A percentile compares a stretch with the other conserved stretches of the same genome.
Evolutionary conservation across 2,113 vertebrate genomes (phyloP).

Genomic region (Athene noctua): DNA sequence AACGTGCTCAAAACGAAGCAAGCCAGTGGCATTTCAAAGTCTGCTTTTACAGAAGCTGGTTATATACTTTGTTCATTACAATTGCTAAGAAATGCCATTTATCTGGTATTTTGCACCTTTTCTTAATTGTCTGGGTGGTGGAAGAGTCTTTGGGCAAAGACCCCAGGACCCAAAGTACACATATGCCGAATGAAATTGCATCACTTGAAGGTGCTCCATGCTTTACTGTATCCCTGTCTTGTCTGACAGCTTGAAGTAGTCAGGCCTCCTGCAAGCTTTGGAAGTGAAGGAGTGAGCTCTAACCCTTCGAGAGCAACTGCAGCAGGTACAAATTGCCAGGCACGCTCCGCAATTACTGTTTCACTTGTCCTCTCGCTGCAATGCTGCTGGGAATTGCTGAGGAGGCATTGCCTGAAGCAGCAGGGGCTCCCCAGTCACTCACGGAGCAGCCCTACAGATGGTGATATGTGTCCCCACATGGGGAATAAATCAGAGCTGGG

Average conservation of each 20-base stretch:
- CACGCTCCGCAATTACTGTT: not conserved
- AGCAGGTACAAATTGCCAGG: not conserved
- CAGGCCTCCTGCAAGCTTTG: not conserved
- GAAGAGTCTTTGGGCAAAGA: not conserved
- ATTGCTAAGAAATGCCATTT: not conserved
- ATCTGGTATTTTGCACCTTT: not conserved
- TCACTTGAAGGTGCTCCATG: not conserved
- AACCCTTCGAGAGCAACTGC: not conserved
- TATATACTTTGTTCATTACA: not conserved
- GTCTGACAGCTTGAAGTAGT: not conserved
- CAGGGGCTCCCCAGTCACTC: not conserved
- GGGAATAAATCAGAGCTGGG: not conserved
- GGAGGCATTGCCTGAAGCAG: not conserved
- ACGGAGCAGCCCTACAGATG: not conserved
- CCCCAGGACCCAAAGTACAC: not conserved
- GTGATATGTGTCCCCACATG: rapidly evolving
- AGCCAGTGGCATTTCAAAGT: slow-evolving; percentile 43
- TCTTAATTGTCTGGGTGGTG: not conserved
- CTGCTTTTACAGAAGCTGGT: not conserved
- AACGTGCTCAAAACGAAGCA: not conserved
- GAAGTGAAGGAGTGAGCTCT: not conserved
- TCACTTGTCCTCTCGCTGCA: not conserved
- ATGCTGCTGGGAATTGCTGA: not conserved
- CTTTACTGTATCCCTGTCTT: not conserved
- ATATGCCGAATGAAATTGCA: not conserved